A percentile compares a stretch with the other conserved stretches of the same genome.
Evolutionary conservation across 2,113 vertebrate genomes (phyloP).

Genomic region (Cisticola juncidis): DNA sequence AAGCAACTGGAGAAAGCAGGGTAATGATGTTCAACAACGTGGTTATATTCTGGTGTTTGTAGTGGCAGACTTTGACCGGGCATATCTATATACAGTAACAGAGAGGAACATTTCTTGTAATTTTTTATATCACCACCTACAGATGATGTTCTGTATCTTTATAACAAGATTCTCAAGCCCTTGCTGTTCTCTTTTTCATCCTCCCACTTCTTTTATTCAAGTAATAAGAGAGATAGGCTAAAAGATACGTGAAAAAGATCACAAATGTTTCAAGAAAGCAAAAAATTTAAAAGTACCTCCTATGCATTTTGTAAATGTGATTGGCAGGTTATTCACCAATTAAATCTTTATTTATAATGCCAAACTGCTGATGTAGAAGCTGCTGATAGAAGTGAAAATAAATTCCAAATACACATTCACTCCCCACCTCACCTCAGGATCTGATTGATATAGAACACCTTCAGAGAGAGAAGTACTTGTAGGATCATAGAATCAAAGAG

Average conservation of each 20-base stretch:
- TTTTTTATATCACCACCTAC: constrained; percentile 58
- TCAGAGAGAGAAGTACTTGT: background rate
- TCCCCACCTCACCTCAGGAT: background rate
- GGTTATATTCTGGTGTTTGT: background rate
- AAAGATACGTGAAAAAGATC: background rate
- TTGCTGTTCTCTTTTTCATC: constrained; percentile 55
- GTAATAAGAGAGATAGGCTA: background rate
- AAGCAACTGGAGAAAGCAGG: background rate
- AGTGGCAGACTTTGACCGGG: constrained; percentile 48
- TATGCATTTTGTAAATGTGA: background rate
- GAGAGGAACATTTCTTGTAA: constrained; percentile 15
- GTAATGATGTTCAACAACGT: background rate
- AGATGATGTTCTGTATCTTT: constrained; percentile 45
- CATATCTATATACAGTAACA: constrained; percentile 14
- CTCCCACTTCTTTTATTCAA: constrained; percentile 56
- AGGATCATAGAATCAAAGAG: background rate
- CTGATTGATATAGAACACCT: background rate
- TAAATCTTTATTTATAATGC: background rate
- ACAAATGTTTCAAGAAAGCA: background rate
- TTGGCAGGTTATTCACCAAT: background rate
- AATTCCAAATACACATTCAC: background rate
- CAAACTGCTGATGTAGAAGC: background rate
- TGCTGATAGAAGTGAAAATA: background rate
- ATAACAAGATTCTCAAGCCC: constrained; percentile 15
- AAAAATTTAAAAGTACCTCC: background rate